Conservation (phyloP, 2,888 invertebrate species). For the Amaurobius ferox region DNA sequence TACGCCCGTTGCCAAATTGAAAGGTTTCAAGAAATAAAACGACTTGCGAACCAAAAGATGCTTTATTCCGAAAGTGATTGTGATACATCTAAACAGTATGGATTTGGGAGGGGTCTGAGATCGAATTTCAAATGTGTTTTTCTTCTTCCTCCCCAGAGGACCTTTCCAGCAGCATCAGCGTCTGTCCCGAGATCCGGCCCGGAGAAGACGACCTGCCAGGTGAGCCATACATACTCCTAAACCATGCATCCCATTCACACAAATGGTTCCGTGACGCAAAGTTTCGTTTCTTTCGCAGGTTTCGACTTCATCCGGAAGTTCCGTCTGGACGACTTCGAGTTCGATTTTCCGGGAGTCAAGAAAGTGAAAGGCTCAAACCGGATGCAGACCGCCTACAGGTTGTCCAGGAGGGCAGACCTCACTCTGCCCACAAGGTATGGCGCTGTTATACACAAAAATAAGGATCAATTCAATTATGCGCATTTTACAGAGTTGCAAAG, state of each 20-base stretch:
- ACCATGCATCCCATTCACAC: too few relatives aligned
- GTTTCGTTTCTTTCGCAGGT: constrained; percentile 79
- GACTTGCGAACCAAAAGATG: too few relatives aligned
- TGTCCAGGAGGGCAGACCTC: constrained; percentile 84
- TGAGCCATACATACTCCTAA: constrained; percentile 20
- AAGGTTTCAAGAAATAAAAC: too few relatives aligned
- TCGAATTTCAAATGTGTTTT: too few relatives aligned
- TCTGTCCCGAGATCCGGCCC: constrained; percentile 78
- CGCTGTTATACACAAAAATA: too few relatives aligned
- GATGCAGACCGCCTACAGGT: constrained; percentile 87
- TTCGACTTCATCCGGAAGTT: constrained; percentile 89
- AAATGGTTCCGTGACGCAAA: too few relatives aligned
- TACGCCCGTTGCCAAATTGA: too few relatives aligned
- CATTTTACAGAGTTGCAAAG: too few relatives aligned
- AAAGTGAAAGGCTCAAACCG: constrained; percentile 86
- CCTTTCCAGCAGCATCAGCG: constrained; percentile 64
- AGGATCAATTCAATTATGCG: too few relatives aligned
- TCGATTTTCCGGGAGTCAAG: constrained; percentile 83
- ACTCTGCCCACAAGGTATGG: constrained; percentile 84
- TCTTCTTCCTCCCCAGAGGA: constrained; percentile 37
- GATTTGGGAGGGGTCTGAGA: too few relatives aligned
- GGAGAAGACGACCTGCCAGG: constrained; percentile 87
- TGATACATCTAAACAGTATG: too few relatives aligned
- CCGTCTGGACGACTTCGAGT: constrained; percentile 79
- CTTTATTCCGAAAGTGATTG: too few relatives aligned